A percentile compares a stretch with the other conserved stretches of the same genome.
phyloP scores from a whole-genome alignment of 2,888 invertebrate species.

The Caenorhabditis sulstoni region DNA sequence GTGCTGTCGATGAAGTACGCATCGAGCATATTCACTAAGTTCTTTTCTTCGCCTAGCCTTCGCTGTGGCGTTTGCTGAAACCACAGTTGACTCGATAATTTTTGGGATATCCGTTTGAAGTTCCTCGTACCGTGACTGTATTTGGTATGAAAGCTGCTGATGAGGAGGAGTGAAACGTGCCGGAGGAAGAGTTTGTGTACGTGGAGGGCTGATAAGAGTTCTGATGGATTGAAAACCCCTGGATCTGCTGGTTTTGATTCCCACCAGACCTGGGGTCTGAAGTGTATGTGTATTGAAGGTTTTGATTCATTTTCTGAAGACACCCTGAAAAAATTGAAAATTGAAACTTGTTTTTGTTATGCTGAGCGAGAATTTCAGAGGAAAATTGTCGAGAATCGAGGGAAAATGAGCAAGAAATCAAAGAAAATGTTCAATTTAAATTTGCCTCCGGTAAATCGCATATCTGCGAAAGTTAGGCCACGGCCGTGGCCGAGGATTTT shows the following conservation, averaged over 20 bases:
- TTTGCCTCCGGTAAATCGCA: too few species aligned
- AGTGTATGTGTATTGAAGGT: slow-evolving; percentile 63
- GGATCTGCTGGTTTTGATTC: slow-evolving; percentile 62
- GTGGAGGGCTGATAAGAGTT: slow-evolving; percentile 64
- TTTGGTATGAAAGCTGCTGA: slow-evolving; percentile 64
- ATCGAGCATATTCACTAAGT: slow-evolving; percentile 63
- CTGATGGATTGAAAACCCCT: slow-evolving; percentile 65
- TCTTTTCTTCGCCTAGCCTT: slow-evolving; percentile 57
- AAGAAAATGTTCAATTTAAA: not conserved
- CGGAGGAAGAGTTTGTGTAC: slow-evolving; percentile 63
- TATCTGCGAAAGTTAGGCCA: not conserved
- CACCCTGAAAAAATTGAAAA: slow-evolving; percentile 4
- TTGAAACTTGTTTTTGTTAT: not conserved
- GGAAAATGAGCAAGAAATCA: not conserved
- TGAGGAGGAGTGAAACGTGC: slow-evolving; percentile 60
- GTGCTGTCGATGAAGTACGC: slow-evolving; percentile 66
- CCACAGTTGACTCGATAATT: not conserved
- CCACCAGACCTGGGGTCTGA: slow-evolving; percentile 61
- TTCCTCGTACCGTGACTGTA: slow-evolving; percentile 43
- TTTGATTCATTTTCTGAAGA: slow-evolving; percentile 66
- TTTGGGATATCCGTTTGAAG: not conserved
- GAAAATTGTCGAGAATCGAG: not conserved
- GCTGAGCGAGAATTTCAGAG: not conserved
- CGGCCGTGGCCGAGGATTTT: not conserved
- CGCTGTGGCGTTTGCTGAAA: slow-evolving; percentile 53